These are phyloP conservation scores for Caranx melampygus DNA, from an alignment of 2,113 vertebrate species.

Conservation along the genomic window DNA sequence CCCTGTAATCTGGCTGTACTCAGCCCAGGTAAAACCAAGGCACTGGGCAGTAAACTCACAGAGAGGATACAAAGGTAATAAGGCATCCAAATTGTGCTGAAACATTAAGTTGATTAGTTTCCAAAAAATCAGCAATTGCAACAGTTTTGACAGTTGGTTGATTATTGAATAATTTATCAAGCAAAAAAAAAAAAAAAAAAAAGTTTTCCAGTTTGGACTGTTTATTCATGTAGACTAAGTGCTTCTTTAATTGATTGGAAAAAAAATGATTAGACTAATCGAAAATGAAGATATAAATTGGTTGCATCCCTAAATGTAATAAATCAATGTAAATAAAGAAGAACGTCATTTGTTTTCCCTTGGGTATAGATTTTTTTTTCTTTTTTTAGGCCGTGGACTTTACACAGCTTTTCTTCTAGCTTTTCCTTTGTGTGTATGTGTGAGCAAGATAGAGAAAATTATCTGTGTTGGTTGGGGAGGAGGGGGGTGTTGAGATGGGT, in stretches of 20 bases:
- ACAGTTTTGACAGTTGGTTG: neutral
- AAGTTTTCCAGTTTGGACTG: neutral
- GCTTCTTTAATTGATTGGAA: too few species aligned
- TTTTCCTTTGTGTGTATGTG: constrained; percentile 24
- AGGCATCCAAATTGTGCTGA: neutral
- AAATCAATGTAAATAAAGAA: neutral
- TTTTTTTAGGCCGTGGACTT: neutral
- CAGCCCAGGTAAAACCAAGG: constrained; percentile 35
- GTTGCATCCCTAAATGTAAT: neutral
- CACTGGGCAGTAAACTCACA: constrained; percentile 4
- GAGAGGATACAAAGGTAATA: neutral
- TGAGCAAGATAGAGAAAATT: constrained; percentile 27
- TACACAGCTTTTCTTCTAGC: constrained; percentile 2
- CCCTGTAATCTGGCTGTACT: constrained; percentile 40
- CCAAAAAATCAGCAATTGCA: neutral
- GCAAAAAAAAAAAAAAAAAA: neutral
- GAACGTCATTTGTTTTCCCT: neutral
- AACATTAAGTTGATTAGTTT: neutral
- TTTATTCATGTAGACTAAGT: neutral
- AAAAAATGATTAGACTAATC: neutral
- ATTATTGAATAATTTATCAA: neutral
- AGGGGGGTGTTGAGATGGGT: constrained; percentile 9
- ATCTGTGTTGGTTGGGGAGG: neutral
- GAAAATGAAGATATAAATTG: neutral
- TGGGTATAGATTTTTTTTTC: neutral